phyloP scores from a whole-genome alignment of 30 jellyfish, hydroid and myxozoan genomes.

The Pelagia noctiluca region DNA sequence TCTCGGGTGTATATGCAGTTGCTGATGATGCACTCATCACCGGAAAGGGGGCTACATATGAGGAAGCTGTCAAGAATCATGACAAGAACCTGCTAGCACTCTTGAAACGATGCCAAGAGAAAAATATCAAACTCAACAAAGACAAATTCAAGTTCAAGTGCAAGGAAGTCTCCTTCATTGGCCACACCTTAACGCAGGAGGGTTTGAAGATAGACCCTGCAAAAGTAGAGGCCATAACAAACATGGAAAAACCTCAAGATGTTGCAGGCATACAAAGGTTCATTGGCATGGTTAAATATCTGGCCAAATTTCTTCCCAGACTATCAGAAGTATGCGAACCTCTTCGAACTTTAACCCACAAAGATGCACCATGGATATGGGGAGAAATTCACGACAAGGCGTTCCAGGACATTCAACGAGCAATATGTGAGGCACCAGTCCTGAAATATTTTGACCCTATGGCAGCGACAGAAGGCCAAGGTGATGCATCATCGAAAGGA shows the following conservation, averaged over 20 bases:
- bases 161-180: slow-evolving; percentile 26
- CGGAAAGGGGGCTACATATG: neutral
- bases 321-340: neutral
- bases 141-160: slow-evolving; percentile 31
- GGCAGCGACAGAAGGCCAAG: neutral
- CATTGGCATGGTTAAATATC: neutral
- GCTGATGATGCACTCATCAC: slow-evolving; percentile 37
- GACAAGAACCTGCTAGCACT: slow-evolving; percentile 24
- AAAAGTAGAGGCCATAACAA: neutral
- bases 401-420: neutral
- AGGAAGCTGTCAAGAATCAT: slow-evolving; percentile 9
- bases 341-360: neutral
- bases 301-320: neutral
- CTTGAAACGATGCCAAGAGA: slow-evolving; percentile 12
- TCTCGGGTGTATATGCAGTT: slow-evolving; percentile 19
- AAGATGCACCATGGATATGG: neutral
- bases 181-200: slow-evolving; percentile 32
- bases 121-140: neutral
- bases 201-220: slow-evolving; percentile 33
- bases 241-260: neutral
- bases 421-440: neutral
- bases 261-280: neutral
- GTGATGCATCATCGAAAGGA: neutral
- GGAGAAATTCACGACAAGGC: neutral
- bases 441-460: neutral